Conservation (phyloP, 92 coral and sea anemone species). For the Pocillopora grandis region DNA sequence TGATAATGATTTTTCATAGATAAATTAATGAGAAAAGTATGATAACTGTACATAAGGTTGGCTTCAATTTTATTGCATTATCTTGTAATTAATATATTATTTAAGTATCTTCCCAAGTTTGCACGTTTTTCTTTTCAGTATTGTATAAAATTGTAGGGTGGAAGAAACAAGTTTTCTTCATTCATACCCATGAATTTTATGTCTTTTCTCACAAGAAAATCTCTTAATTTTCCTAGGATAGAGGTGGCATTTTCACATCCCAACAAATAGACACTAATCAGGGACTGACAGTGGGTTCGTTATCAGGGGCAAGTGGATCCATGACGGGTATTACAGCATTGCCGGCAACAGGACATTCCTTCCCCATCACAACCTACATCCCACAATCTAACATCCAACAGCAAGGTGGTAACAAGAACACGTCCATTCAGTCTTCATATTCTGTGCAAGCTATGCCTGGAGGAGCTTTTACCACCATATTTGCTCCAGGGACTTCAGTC, state of each 20-base stretch:
- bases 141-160: no score
- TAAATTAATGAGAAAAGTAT: no score
- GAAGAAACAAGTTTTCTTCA: background rate
- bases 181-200: no score
- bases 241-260: constrained; percentile 85
- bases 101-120: no score
- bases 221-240: constrained; percentile 46
- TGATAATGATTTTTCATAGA: no score
- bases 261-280: constrained; percentile 92
- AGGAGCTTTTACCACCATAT: constrained; percentile 92
- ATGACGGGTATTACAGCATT: constrained; percentile 98
- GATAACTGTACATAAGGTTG: no score
- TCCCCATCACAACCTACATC: constrained; percentile 96
- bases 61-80: no score
- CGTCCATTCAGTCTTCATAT: constrained; percentile 72
- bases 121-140: no score
- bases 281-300: constrained; percentile 53
- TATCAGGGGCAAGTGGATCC: constrained; percentile 59
- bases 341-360: constrained; percentile 91
- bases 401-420: constrained; percentile 65
- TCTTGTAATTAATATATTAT: no score
- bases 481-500: constrained; percentile 86
- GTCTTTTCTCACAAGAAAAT: background rate
- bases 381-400: constrained; percentile 86
- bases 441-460: constrained; percentile 99